phyloP scores from a whole-genome alignment of 2,113 vertebrate species.

The Arizona elegans region DNA sequence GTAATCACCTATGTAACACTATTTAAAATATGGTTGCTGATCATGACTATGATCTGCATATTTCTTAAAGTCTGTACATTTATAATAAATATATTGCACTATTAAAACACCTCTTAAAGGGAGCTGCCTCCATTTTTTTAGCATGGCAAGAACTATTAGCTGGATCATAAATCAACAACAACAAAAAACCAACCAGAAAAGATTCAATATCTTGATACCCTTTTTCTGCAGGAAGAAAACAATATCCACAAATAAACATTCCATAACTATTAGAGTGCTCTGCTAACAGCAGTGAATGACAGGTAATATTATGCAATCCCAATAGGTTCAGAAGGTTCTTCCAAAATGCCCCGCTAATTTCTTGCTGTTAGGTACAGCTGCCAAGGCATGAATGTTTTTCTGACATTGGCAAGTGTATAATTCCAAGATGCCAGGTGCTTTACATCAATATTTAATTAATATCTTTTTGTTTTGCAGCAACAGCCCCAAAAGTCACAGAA shows the following conservation, averaged over 20 bases:
- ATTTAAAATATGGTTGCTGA: background rate
- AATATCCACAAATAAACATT: background rate
- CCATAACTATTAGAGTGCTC: background rate
- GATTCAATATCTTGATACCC: background rate
- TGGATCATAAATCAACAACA: background rate
- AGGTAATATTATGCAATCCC: background rate
- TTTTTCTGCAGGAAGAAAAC: background rate
- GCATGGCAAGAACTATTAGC: background rate
- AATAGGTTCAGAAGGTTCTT: background rate
- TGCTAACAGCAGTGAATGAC: background rate
- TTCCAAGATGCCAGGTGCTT: constrained; percentile 43
- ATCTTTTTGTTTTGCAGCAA: constrained; percentile 49
- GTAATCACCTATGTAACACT: background rate
- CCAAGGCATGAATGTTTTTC: constrained; percentile 15
- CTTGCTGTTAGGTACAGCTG: constrained; percentile 18
- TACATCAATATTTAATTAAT: constrained; percentile 49
- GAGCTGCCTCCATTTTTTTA: background rate
- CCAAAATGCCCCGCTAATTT: background rate
- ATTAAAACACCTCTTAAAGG: background rate
- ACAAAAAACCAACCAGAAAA: background rate
- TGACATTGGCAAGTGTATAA: background rate
- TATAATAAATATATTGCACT: background rate
- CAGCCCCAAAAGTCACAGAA: constrained; percentile 43
- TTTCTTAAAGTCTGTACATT: background rate
- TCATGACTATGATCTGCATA: background rate